These are phyloP conservation scores for Ectemnius lituratus DNA, from an alignment of 2,888 invertebrate species.

Conservation along the genomic window DNA sequence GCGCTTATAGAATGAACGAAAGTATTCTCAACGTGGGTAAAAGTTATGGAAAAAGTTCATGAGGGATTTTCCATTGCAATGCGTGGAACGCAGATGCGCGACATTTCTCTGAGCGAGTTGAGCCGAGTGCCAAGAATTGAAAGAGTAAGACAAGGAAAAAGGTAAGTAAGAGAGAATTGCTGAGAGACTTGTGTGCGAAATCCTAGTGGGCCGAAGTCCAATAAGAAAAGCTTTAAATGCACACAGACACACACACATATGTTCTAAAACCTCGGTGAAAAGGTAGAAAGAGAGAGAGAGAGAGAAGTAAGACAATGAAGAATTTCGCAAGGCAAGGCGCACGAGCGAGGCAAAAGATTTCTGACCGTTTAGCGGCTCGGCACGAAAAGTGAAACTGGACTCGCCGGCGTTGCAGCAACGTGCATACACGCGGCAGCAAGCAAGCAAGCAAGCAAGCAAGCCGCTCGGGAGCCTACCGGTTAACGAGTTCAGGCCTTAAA, in stretches of 20 bases:
- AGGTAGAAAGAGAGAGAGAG: background rate
- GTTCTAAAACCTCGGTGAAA: background rate
- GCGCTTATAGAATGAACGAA: background rate
- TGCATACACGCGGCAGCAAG: background rate
- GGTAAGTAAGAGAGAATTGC: slow-evolving; percentile 8
- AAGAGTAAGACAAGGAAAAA: too few species aligned
- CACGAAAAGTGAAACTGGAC: slow-evolving; percentile 75
- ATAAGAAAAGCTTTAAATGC: too few species aligned
- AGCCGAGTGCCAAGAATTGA: slow-evolving; percentile 5
- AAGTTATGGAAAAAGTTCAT: background rate
- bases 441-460: too few species aligned
- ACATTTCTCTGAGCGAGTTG: slow-evolving; percentile 10
- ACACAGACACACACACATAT: too few species aligned
- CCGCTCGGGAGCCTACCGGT: background rate
- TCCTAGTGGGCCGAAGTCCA: background rate
- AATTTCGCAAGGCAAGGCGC: slow-evolving; percentile 56
- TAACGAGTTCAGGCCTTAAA: slow-evolving; percentile 6
- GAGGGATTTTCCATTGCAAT: background rate
- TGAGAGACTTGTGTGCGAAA: slow-evolving; percentile 12
- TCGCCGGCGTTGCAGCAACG: slow-evolving; percentile 44
- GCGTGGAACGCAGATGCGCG: slow-evolving; percentile 5
- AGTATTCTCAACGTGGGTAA: background rate
- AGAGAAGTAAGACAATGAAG: slow-evolving; percentile 58
- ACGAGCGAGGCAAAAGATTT: slow-evolving; percentile 48
- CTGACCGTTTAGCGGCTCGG: slow-evolving; percentile 67